Base-by-base conservation (phyloP, 2,888 invertebrate genomes). In the Mayetiola destructor region DNA sequence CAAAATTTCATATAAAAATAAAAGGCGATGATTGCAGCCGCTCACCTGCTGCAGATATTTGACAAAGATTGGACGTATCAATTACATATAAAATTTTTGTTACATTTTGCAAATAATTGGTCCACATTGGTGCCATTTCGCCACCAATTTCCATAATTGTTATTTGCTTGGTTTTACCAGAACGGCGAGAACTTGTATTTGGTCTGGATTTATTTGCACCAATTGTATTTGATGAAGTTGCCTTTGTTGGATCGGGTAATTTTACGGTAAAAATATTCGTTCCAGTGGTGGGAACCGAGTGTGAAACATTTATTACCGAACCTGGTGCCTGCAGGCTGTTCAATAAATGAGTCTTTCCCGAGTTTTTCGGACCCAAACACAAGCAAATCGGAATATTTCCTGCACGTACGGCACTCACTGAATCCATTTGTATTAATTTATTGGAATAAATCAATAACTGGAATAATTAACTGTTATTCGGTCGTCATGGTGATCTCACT, bases 61-160 rank as follows among this genome's bases (percentile, higher is more conserved):
- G 88, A 64, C 89, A 89, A 39, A 89, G 73, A 73, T 89, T 88
- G 12, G 88, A 87, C 0, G 86, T 82, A 66, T 90, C 89, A 18
- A 89, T 84, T 1, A 88, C 88, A 65, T 84, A 89, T 60, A 89
- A 80, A 1, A 90, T 76, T 69, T 83, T 84, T 59, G 77, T 75
- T 0, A 72, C 69, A 56, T 80, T 79, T 42, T 77, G 77, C 61
- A 84, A 83, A 68, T 88, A 88, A 66, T 82, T 83, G 21, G 77
- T 78, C 89, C 89, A 90, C 56, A 89, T 74, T 3, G 87, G 83
- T 56, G 86, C 85, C 84, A 90, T 86, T 61, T 79, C 78, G 2
- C 89, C 88, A 0, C 90, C 89, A 27, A 89, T 75, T 72, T 90
- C 90, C 56, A 85, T 73, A 16, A 90, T 75, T 8, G 73, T 70